Evolutionary conservation across 2,797 vertebrate species (phyloP).

Genomic region (Falco rusticolus): DNA sequence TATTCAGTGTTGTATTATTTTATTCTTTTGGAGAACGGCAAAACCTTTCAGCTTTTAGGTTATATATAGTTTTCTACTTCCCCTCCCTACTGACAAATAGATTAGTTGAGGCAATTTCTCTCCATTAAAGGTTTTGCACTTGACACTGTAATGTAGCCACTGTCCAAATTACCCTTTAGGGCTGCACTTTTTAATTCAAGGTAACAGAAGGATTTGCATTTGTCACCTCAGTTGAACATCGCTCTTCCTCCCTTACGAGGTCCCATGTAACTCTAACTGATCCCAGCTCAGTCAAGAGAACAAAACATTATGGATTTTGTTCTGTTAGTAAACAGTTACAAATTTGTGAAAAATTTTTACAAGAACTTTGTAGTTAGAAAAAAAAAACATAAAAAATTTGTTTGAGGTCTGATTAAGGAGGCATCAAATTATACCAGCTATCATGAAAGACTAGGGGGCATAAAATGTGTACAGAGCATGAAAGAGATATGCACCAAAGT

Average conservation of each 20-base stretch:
- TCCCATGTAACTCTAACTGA: background rate
- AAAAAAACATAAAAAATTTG: background rate
- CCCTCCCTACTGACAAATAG: slow-evolving; percentile 59
- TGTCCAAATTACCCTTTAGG: slow-evolving; percentile 52
- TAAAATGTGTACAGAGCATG: background rate
- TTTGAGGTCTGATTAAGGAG: background rate
- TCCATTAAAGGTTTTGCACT: slow-evolving; percentile 64
- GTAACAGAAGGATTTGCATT: slow-evolving; percentile 61
- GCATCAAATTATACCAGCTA: background rate
- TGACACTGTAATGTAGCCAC: slow-evolving; percentile 57
- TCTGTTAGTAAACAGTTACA: background rate
- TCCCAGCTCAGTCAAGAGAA: background rate
- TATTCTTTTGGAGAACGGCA: slow-evolving; percentile 55
- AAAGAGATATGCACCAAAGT: background rate
- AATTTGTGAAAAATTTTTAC: background rate
- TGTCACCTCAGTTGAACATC: background rate
- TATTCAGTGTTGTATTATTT: slow-evolving; percentile 38
- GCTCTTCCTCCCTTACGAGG: background rate
- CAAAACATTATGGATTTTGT: background rate
- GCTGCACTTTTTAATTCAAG: slow-evolving; percentile 25
- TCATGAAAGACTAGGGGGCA: background rate
- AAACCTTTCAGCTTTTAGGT: slow-evolving; percentile 40
- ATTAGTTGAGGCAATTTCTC: slow-evolving; percentile 66
- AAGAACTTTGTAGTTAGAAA: background rate
- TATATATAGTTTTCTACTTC: slow-evolving; percentile 52